A percentile compares a stretch with the other conserved stretches of the same genome.
These are phyloP conservation scores for Caloenas nicobarica DNA, from an alignment of 2,113 vertebrate species.

Conservation along the genomic window DNA sequence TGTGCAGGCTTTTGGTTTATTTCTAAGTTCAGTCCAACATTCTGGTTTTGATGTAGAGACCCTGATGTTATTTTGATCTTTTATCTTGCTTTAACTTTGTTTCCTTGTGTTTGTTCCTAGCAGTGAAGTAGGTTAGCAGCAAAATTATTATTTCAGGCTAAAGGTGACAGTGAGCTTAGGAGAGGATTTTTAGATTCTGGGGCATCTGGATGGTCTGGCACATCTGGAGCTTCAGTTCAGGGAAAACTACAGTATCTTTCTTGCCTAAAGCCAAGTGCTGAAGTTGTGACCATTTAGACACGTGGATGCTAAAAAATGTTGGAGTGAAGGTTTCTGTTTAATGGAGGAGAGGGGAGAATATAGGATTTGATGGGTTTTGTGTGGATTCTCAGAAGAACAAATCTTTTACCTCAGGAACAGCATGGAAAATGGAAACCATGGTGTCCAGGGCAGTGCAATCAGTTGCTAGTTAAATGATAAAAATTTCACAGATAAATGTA, in stretches of 20 bases:
- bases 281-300: not conserved
- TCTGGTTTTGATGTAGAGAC: conserved; percentile 50
- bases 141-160: not conserved
- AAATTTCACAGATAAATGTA: not conserved
- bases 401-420: not conserved
- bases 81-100: conserved; percentile 30
- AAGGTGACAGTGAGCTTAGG: not conserved
- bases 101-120: conserved; percentile 11
- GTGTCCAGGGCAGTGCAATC: not conserved
- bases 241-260: not conserved
- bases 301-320: not conserved
- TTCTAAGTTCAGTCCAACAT: conserved; percentile 28
- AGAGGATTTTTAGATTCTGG: not conserved
- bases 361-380: not conserved
- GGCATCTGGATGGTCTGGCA: not conserved
- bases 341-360: not conserved
- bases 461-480: not conserved
- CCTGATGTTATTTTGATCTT: conserved; percentile 61
- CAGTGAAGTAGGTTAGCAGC: not conserved
- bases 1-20: conserved; percentile 39
- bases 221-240: not conserved
- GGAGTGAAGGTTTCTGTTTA: not conserved
- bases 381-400: not conserved
- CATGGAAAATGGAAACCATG: not conserved
- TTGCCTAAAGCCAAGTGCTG: not conserved